phyloP scores from a whole-genome alignment of 2,113 vertebrate species.

The Sinocyclocheilus anophthalmus region DNA sequence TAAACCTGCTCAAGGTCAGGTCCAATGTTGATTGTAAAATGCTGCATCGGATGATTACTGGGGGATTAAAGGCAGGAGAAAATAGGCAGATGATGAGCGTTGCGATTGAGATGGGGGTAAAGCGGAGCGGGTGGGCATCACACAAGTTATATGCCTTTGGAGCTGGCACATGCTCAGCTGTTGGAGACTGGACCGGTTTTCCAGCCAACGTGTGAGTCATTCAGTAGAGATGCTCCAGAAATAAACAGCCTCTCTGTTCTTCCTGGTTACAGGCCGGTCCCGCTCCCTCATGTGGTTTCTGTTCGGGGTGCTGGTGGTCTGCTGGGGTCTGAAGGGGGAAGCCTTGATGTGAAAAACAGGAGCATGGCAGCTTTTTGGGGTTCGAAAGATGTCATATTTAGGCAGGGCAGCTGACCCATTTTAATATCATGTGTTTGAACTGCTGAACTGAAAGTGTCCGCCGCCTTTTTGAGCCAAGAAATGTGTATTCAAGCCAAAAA shows the following conservation, averaged over 20 bases:
- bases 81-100: conserved; percentile 42
- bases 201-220: conserved; percentile 82
- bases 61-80: conserved; percentile 43
- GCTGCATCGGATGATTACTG: conserved; percentile 47
- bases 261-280: conserved; percentile 71
- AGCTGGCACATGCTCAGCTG: conserved; percentile 76
- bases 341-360: conserved; percentile 34
- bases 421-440: conserved; percentile 13
- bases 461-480: background rate
- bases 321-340: conserved; percentile 51
- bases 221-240: conserved; percentile 78
- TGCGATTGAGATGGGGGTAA: conserved; percentile 20
- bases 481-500: background rate
- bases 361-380: background rate
- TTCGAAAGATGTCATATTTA: background rate
- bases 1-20: conserved; percentile 49
- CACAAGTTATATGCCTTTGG: conserved; percentile 68
- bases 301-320: conserved; percentile 59
- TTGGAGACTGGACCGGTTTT: conserved; percentile 78
- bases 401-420: background rate
- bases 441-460: background rate
- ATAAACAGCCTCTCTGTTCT: conserved; percentile 83
- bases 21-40: conserved; percentile 46
- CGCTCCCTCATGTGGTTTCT: conserved; percentile 73
- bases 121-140: background rate